Conservation (phyloP, 2,797 vertebrate species). For the Yasuhikotakia modesta region DNA sequence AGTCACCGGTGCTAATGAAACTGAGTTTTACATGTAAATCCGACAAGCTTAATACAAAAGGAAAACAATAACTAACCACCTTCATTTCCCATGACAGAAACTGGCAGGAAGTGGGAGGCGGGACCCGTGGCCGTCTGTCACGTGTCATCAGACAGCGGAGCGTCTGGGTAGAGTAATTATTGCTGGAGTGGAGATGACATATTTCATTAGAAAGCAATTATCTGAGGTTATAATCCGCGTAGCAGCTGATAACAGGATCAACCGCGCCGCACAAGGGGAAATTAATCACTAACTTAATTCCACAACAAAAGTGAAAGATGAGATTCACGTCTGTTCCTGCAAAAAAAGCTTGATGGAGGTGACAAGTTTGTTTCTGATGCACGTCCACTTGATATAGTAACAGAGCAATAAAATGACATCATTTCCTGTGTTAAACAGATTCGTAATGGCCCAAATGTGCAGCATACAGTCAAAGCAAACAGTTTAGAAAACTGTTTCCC, state of each 20-base stretch:
- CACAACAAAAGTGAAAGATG: conserved; percentile 25
- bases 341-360: conserved; percentile 30
- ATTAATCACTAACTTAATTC: conserved; percentile 45
- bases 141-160: conserved; percentile 33
- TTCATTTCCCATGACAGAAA: conserved; percentile 27
- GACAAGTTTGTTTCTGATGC: background rate
- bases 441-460: background rate
- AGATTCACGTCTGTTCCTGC: background rate
- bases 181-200: conserved; percentile 48
- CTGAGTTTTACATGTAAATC: conserved; percentile 17
- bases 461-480: background rate
- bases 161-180: conserved; percentile 47
- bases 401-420: background rate
- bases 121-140: conserved; percentile 35
- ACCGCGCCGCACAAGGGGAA: conserved; percentile 36
- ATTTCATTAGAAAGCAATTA: conserved; percentile 52
- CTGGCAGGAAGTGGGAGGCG: conserved; percentile 4
- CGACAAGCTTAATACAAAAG: conserved; percentile 36
- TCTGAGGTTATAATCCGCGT: no score
- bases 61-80: conserved; percentile 35
- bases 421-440: no score
- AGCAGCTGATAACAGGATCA: no score
- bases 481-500: background rate
- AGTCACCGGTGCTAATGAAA: conserved; percentile 5
- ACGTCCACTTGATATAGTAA: background rate